Evolutionary conservation across 2,797 vertebrate species (phyloP).

Genomic region (Rousettus madagascariensis): DNA sequence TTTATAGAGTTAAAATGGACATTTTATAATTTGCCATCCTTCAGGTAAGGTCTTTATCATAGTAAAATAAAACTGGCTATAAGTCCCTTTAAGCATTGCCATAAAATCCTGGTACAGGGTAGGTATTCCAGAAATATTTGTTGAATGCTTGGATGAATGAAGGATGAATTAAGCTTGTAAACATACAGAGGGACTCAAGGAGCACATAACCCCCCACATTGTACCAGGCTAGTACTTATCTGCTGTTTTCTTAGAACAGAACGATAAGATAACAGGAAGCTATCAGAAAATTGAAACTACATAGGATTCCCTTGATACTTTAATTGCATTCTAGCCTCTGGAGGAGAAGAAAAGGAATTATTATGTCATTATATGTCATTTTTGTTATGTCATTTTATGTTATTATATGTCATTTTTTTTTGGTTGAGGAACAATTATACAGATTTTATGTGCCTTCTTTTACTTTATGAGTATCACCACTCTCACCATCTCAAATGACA

Average conservation of each 20-base stretch:
- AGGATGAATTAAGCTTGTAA: not conserved
- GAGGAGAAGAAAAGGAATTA: not conserved
- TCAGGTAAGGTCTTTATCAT: not conserved
- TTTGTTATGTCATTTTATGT: too few relatives aligned
- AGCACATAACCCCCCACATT: accelerated
- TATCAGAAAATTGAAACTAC: slow-evolving; percentile 7
- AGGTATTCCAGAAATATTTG: not conserved
- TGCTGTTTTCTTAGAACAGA: not conserved
- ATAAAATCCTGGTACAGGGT: not conserved
- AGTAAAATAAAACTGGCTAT: not conserved
- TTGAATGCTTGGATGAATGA: not conserved
- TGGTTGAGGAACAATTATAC: slow-evolving; percentile 1
- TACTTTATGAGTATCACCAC: not conserved
- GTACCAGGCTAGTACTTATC: not conserved
- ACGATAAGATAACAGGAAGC: not conserved
- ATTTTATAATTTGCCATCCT: not conserved
- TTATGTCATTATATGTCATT: not conserved
- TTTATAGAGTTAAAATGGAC: not conserved
- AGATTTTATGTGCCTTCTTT: not conserved
- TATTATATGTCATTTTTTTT: not conserved
- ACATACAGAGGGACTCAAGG: not conserved
- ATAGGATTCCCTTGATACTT: not conserved
- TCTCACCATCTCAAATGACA: not conserved
- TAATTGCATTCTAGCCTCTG: not conserved
- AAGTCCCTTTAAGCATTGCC: not conserved